These are phyloP conservation scores for Amiota mariae DNA, from an alignment of 2,888 invertebrate genomes.

Conservation along the genomic window DNA sequence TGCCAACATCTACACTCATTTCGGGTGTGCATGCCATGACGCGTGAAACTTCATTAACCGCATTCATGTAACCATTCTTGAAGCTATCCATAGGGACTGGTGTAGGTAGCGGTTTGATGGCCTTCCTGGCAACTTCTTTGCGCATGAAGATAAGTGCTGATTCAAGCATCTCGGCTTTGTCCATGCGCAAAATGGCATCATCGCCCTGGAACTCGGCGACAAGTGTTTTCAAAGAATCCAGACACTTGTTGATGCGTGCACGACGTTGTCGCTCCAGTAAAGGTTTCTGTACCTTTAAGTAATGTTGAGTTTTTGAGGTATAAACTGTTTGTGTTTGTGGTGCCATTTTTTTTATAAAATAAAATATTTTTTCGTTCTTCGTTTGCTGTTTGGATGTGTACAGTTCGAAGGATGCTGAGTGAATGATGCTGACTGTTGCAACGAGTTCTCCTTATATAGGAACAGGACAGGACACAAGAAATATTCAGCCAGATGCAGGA, in stretches of 20 bases:
- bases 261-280: slow-evolving; percentile 90
- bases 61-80: slow-evolving; percentile 90
- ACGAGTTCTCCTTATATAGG: slow-evolving; percentile 56
- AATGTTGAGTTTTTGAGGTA: slow-evolving; percentile 89
- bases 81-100: slow-evolving; percentile 80
- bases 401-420: slow-evolving; percentile 57
- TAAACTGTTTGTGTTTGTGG: slow-evolving; percentile 50
- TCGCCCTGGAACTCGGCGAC: slow-evolving; percentile 87
- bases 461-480: slow-evolving; percentile 1
- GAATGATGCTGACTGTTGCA: slow-evolving; percentile 57
- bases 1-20: slow-evolving; percentile 88
- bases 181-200: slow-evolving; percentile 89
- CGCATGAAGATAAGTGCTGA: slow-evolving; percentile 89
- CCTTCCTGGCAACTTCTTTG: slow-evolving; percentile 66
- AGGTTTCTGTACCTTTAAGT: slow-evolving; percentile 94
- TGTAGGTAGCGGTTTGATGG: slow-evolving; percentile 75
- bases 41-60: slow-evolving; percentile 90
- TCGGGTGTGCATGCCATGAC: slow-evolving; percentile 88
- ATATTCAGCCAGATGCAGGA: slow-evolving; percentile 47
- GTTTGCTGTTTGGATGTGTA: slow-evolving; percentile 42
- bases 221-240: slow-evolving; percentile 90
- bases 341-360: slow-evolving; percentile 54
- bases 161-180: slow-evolving; percentile 92
- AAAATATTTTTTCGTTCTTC: not conserved
- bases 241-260: slow-evolving; percentile 90